A percentile compares a stretch with the other conserved stretches of the same genome.
phyloP scores from a whole-genome alignment of 1,140 invertebrate genomes.

The Anthonomus grandis region DNA sequence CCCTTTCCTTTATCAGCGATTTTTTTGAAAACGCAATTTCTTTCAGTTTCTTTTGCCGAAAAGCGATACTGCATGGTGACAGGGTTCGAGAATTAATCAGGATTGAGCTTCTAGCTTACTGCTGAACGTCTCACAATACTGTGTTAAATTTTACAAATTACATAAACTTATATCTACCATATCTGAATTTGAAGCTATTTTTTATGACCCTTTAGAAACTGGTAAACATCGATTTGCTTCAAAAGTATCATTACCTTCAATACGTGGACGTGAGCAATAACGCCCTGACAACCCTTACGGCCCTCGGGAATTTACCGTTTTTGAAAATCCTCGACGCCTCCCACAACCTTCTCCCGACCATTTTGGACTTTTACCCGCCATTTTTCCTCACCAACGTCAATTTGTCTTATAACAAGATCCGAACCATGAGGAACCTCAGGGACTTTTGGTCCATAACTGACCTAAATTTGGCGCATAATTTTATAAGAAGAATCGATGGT shows the following conservation, averaged over 20 bases:
- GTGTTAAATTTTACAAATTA: too few species aligned
- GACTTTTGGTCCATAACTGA: constrained; percentile 41
- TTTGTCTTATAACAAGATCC: constrained; percentile 33
- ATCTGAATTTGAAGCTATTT: too few species aligned
- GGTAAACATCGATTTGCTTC: constrained; percentile 29
- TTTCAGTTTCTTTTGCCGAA: too few species aligned
- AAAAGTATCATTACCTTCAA: constrained; percentile 34
- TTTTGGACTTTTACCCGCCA: constrained; percentile 38
- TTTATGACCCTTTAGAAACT: constrained; percentile 36
- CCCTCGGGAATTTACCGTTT: constrained; percentile 31
- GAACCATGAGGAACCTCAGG: constrained; percentile 31
- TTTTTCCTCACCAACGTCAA: constrained; percentile 36
- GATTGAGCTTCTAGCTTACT: too few species aligned
- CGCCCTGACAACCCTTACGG: constrained; percentile 24
- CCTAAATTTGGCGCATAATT: constrained; percentile 37
- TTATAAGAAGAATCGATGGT: constrained; percentile 32
- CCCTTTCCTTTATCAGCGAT: too few species aligned
- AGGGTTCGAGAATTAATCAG: too few species aligned
- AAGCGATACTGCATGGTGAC: too few species aligned
- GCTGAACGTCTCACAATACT: too few species aligned
- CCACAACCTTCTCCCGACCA: constrained; percentile 28
- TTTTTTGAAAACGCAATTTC: too few species aligned
- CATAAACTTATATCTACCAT: too few species aligned
- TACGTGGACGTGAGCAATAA: constrained; percentile 39
- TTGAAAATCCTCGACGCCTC: constrained; percentile 41